Evolutionary conservation across 2,797 vertebrate genomes (phyloP), one percentile per base, ranked within the genome.

Genomic region (Pygocentrus nattereri): DNA sequence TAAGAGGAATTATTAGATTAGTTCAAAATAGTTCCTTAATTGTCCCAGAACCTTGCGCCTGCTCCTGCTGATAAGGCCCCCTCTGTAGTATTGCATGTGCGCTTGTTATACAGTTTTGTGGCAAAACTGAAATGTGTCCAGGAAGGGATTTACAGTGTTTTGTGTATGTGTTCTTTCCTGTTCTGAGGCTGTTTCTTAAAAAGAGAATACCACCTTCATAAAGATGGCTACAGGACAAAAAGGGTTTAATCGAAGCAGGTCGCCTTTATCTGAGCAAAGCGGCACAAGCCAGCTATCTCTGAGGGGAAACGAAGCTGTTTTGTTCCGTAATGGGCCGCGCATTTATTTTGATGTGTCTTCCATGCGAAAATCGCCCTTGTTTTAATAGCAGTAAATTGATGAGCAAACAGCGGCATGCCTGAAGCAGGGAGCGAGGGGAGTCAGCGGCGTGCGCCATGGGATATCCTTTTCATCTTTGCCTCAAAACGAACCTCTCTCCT

Each of bases 341-440:
- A 80, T 73, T 77, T 82, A 78, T 82, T 78, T 82, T 82, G 74
- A 72, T 82, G 74, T 67, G 58, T 73, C 74, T 65, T 77, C 68
- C 59, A 49, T 52, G 49, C 13, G 25, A 68, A 78, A 73, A 65
- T 65, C 59, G 52, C 58, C 19, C 52, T n/a, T 7, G 19, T 47
- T 82, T 77, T 72, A 77, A 82, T 77, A 78, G 68, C 74, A 56
- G 74, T 54, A 73, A 72, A 50, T 61, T 78, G 74, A 82, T 82
- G 80, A 82, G 68, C 58, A 58, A 65, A 77, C 80, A 78, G 49
- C 74, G 62, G 68, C 59, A 47, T 30, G 68, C 47, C 80, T 77
- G 74, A 65, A 73, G 68, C 68, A 34, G 34, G 11, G 59, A 64
- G 59, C 64, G 62, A 73, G 74, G 73, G 27, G 71, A 56, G 50